A percentile compares a stretch with the other conserved stretches of the same genome.
These are phyloP conservation scores for Hippocampus abdominalis DNA, from an alignment of 2,113 vertebrate species.

Conservation along the genomic window DNA sequence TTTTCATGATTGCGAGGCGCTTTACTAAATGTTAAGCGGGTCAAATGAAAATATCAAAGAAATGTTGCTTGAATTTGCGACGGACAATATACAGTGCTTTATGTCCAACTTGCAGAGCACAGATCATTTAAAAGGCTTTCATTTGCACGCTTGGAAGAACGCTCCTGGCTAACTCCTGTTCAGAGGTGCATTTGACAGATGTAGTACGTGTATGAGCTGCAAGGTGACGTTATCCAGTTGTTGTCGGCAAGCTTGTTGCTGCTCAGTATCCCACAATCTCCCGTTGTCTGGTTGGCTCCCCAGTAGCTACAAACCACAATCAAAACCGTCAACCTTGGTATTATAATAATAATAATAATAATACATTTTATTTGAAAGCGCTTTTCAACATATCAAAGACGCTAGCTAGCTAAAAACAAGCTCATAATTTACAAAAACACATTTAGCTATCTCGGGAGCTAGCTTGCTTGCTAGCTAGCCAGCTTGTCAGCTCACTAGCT, in stretches of 20 bases:
- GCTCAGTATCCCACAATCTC: slow-evolving; percentile 48
- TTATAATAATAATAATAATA: too few species aligned
- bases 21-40: not conserved
- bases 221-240: slow-evolving; percentile 49
- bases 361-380: too few species aligned
- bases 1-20: too few species aligned
- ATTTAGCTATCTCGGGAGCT: too few species aligned
- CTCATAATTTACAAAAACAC: too few species aligned
- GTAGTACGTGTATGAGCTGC: slow-evolving; percentile 26
- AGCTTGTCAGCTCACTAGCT: too few species aligned
- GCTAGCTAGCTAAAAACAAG: too few species aligned
- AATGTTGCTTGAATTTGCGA: not conserved
- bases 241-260: not conserved
- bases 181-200: slow-evolving; percentile 58
- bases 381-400: too few species aligned
- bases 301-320: slow-evolving; percentile 53
- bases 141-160: not conserved
- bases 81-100: not conserved
- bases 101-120: not conserved
- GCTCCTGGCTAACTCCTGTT: not conserved
- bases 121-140: not conserved
- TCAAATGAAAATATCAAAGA: not conserved
- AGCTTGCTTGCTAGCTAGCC: too few species aligned
- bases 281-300: fast-evolving
- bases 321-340: not conserved